Percentiles rank a stretch among this genome's conserved stretches.
phyloP scores from a whole-genome alignment of 2,888 invertebrate species.

The Eilema griseolum region DNA sequence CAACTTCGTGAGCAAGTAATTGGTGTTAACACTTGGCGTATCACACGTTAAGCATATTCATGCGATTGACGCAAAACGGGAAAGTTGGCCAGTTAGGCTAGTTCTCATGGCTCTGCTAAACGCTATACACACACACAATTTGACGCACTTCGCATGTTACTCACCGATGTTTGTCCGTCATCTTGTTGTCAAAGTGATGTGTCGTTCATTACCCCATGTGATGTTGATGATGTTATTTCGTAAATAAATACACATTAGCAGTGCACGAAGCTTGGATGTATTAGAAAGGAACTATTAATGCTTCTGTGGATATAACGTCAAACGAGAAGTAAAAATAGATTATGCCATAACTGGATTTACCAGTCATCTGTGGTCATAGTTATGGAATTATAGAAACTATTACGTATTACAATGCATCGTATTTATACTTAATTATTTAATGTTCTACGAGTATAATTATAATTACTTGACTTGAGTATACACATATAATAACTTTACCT shows the following conservation, averaged over 20 bases:
- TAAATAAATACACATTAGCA: slow-evolving; percentile 41
- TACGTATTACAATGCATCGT: no score
- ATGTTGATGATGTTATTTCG: slow-evolving; percentile 44
- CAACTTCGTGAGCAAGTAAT: slow-evolving; percentile 4
- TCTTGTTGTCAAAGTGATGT: slow-evolving; percentile 49
- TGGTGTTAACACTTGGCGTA: slow-evolving; percentile 12
- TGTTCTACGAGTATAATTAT: not conserved
- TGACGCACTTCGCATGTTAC: slow-evolving; percentile 71
- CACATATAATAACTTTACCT: no score
- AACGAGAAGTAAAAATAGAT: not conserved
- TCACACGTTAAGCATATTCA: slow-evolving; percentile 66
- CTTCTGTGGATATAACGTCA: not conserved
- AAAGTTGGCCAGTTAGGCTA: slow-evolving; percentile 56
- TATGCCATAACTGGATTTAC: not conserved
- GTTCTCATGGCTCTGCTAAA: slow-evolving; percentile 73
- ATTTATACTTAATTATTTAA: no score
- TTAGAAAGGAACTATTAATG: not conserved
- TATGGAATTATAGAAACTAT: no score
- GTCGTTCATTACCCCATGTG: slow-evolving; percentile 47
- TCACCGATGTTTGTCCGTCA: slow-evolving; percentile 49
- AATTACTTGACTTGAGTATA: not conserved
- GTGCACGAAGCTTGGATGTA: slow-evolving; percentile 17
- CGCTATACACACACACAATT: slow-evolving; percentile 64
- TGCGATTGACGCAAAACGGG: slow-evolving; percentile 67
- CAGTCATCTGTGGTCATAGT: no score